Evolutionary conservation across 2,888 invertebrate genomes (phyloP), one percentile per base, ranked within the genome.

Genomic region (Spilarctia lutea): DNA sequence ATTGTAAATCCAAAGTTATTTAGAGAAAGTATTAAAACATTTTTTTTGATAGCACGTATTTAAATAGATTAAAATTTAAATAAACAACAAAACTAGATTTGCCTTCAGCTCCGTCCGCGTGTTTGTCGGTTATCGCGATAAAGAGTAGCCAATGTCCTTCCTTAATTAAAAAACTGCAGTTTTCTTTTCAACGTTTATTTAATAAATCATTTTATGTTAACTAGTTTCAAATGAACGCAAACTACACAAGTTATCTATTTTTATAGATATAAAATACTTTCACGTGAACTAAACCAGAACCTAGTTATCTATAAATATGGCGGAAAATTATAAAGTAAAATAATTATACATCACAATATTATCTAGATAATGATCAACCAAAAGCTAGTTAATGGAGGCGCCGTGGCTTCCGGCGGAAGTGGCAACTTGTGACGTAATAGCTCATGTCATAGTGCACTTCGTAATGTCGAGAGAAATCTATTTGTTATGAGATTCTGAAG

Each of bases 341-440:
- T 81, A 79, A 77, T 35, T 75, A 74, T n/a, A n/a, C n/a, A n/a
- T 70, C 74, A 77, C 76, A 75, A 77, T 74, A 69, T 83, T 76
- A 48, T 45, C 60, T 48, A 42, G 72, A 75, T 70, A 27, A 68
- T 66, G 27, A 68, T 71, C 85, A 85, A 82, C 86, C 84, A 85
- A 87, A 85, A 87, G 87, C 84, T 87, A 71, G 69, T 30, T 90
- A 88, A 89, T 90, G 85, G 80, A 79, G 76, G 77, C 84, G 79
- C 82, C 91, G 89, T 90, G 91, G 89, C 84, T 89, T 88, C 89
- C 88, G 87, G 79, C 63, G 83, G 85, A 85, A 84, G 81, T 78
- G 77, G 76, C 82, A 79, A 81, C 81, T 85, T 81, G 78, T 88
- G 86, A 87, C 83, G 83, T 81, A 90, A 89, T 72, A 60, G n/a